Evolutionary conservation across 1,140 invertebrate species (phyloP).

Genomic region (Macrocentrus cingulum): DNA sequence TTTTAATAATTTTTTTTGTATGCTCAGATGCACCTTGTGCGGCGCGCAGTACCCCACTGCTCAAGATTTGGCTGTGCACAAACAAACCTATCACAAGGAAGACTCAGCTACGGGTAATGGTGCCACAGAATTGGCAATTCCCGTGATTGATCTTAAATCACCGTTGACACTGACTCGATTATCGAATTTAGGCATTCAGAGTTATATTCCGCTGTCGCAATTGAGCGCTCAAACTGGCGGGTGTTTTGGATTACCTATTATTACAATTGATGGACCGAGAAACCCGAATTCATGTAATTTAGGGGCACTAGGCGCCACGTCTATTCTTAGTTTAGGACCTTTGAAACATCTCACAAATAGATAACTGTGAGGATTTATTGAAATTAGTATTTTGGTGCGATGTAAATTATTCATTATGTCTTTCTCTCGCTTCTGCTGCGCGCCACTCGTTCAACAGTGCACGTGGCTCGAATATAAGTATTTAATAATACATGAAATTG

Average conservation of each 20-base stretch:
- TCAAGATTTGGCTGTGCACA: constrained; percentile 68
- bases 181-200: constrained; percentile 69
- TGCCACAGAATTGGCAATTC: constrained; percentile 67
- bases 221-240: constrained; percentile 64
- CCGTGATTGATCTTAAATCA: constrained; percentile 72
- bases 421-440: too few species aligned
- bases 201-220: constrained; percentile 72
- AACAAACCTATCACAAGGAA: constrained; percentile 69
- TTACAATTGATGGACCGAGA: constrained; percentile 67
- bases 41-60: constrained; percentile 70
- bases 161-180: constrained; percentile 66
- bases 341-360: constrained; percentile 65
- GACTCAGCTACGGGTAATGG: constrained; percentile 47
- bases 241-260: constrained; percentile 72
- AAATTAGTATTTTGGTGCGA: not conserved
- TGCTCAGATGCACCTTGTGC: constrained; percentile 70
- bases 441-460: too few species aligned
- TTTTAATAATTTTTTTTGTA: constrained; percentile 18
- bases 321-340: constrained; percentile 70
- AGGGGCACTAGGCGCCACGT: constrained; percentile 67
- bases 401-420: too few species aligned
- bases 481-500: too few species aligned
- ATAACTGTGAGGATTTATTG: constrained; percentile 42
- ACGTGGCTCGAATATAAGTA: too few species aligned
- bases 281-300: constrained; percentile 65